Conservation (phyloP, 2,888 invertebrate genomes). For the Cotesia congregata region DNA sequence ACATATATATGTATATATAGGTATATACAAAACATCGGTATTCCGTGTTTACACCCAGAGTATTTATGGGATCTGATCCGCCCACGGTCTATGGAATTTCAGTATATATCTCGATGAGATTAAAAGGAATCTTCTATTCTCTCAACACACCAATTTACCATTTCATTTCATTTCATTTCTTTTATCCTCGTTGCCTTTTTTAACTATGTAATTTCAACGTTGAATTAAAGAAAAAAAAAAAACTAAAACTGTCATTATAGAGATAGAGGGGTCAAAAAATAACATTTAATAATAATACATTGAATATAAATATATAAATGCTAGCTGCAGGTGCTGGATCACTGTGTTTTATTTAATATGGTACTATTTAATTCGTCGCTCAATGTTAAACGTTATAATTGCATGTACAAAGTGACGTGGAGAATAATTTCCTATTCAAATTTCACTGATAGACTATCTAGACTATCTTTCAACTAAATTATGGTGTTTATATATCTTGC, state of each 20-base stretch:
- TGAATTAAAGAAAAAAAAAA: not conserved
- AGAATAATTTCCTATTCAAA: slow-evolving; percentile 17
- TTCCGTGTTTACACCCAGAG: slow-evolving; percentile 62
- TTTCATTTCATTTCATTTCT: not conserved
- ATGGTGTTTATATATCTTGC: not conserved
- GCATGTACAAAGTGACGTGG: not conserved
- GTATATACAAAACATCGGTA: slow-evolving; percentile 57
- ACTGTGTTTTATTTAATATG: not conserved
- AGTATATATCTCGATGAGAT: slow-evolving; percentile 30
- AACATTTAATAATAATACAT: not conserved
- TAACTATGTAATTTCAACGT: not conserved
- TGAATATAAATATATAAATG: slow-evolving; percentile 4
- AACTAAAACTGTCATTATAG: not conserved
- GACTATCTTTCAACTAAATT: slow-evolving; percentile 1
- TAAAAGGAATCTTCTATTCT: slow-evolving; percentile 25
- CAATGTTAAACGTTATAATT: slow-evolving; percentile 12
- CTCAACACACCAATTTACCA: slow-evolving; percentile 30
- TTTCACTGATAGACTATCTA: slow-evolving; percentile 15
- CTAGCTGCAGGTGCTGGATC: not conserved
- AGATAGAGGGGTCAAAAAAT: not conserved
- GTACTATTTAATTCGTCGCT: not conserved
- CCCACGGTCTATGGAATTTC: slow-evolving; percentile 55
- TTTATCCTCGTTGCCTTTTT: slow-evolving; percentile 5
- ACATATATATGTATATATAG: slow-evolving; percentile 22
- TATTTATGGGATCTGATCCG: slow-evolving; percentile 65